A percentile compares a stretch with the other conserved stretches of the same genome.
These are phyloP conservation scores for Trididemnum clinides DNA, from an alignment of 23 tunicate genomes.

Conservation along the genomic window DNA sequence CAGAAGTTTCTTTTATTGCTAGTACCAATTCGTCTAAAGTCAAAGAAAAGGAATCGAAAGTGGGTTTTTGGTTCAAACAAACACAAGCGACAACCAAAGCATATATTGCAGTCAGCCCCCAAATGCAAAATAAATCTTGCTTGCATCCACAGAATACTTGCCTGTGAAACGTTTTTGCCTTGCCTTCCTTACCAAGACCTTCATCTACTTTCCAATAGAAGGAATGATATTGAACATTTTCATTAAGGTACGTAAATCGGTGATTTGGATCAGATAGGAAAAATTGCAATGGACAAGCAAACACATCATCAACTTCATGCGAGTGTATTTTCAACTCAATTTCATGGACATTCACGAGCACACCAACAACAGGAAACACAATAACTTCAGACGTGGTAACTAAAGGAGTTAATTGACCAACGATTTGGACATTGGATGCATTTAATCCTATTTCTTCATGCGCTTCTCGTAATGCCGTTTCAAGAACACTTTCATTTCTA, in stretches of 20 bases:
- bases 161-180: not conserved
- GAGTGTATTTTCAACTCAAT: conserved; percentile 7
- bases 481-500: conserved; percentile 25
- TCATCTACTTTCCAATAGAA: not conserved
- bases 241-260: not conserved
- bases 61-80: not conserved
- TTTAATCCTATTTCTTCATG: conserved; percentile 70
- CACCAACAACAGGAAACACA: conserved; percentile 42
- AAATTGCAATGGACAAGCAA: conserved; percentile 53
- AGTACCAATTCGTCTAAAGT: too few relatives aligned
- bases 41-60: not conserved
- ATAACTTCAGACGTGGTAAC: not conserved
- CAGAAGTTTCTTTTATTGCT: too few relatives aligned
- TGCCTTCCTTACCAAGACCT: not conserved
- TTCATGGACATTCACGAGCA: conserved; percentile 16
- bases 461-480: conserved; percentile 67
- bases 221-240: not conserved
- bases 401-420: conserved; percentile 34
- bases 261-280: conserved; percentile 1
- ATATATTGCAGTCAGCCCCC: not conserved
- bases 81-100: not conserved
- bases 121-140: not conserved
- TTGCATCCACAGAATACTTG: not conserved
- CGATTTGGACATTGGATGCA: conserved; percentile 18
- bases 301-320: conserved; percentile 51